Evolutionary conservation across 2,113 vertebrate species (phyloP), one percentile per base, ranked within the genome.

Genomic region (Lepisosteus osseus): DNA sequence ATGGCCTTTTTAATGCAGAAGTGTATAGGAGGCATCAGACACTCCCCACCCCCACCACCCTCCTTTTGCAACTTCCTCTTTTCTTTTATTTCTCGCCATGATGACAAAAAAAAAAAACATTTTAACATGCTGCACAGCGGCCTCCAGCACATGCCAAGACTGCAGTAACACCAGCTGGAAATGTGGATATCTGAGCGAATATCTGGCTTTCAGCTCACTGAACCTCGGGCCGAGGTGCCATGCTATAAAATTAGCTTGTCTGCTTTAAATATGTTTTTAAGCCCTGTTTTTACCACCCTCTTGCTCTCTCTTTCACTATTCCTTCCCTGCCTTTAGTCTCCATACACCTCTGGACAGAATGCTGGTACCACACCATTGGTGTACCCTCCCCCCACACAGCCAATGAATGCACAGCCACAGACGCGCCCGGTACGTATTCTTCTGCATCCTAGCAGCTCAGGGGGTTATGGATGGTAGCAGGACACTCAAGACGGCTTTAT

Each of bases 371-470:
- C 95, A 81, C 92, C 96, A 0, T 54, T 98, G 84, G 93, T 98
- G 80, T 99, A 98, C 79, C 94, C 95, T 85, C 92, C 95, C 82
- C 94, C 95, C 86, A 92, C 96, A 61, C 97, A 99, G 79, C 92
- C 93, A 90, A 96, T 98, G 94, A 99, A 92, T 88, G 91, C 96
- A 14, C 97, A 98, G 89, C 95, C 94, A 84, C 95, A 97, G 82
- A 95, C 90, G 82, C 95, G 97, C 85, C 95, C 96, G 89, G 96
- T 98, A 92, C 97, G 95, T 83, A 13, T 65, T 56, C 63, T 5
- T 0, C 11, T 14, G 13, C 14, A 17, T 29, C 40, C 40, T 12
- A 11, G 0, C 17, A 6, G 11, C 47, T 17, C 54, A 13, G 7
- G 9, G 54, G 45, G 51, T 11, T 11, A 5, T 29, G 63, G 63